These are phyloP conservation scores for Eilema griseolum DNA, from an alignment of 2,888 invertebrate species.

Conservation along the genomic window DNA sequence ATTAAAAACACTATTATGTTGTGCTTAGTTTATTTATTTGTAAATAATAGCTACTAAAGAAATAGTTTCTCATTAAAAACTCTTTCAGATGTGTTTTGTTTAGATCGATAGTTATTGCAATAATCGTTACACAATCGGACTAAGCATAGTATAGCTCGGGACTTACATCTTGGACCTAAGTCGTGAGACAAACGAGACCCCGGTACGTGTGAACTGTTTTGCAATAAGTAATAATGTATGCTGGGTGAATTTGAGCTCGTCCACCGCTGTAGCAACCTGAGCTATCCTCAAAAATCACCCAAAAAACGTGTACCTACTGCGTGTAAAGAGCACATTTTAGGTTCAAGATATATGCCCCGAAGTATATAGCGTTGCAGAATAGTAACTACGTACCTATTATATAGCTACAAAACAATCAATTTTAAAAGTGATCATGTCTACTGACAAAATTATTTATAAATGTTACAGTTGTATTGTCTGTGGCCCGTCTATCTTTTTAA, in stretches of 20 bases:
- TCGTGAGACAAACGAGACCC: too few relatives aligned
- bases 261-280: too few relatives aligned
- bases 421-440: neutral
- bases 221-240: too few relatives aligned
- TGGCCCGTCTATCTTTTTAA: neutral
- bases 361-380: neutral
- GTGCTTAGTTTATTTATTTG: neutral
- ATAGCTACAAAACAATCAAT: neutral
- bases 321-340: too few relatives aligned
- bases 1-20: neutral
- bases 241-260: too few relatives aligned
- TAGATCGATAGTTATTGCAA: neutral
- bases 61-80: neutral
- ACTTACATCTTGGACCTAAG: too few relatives aligned
- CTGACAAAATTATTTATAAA: neutral
- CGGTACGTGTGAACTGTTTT: too few relatives aligned
- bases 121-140: neutral
- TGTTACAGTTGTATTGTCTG: neutral
- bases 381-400: neutral
- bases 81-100: neutral
- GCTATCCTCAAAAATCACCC: too few relatives aligned
- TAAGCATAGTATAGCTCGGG: too few relatives aligned
- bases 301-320: too few relatives aligned
- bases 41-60: neutral
- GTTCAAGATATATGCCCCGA: too few relatives aligned